A percentile compares a stretch with the other conserved stretches of the same genome.
phyloP scores from a whole-genome alignment of 2,113 vertebrate genomes.

The Microcebus griseorufus region DNA sequence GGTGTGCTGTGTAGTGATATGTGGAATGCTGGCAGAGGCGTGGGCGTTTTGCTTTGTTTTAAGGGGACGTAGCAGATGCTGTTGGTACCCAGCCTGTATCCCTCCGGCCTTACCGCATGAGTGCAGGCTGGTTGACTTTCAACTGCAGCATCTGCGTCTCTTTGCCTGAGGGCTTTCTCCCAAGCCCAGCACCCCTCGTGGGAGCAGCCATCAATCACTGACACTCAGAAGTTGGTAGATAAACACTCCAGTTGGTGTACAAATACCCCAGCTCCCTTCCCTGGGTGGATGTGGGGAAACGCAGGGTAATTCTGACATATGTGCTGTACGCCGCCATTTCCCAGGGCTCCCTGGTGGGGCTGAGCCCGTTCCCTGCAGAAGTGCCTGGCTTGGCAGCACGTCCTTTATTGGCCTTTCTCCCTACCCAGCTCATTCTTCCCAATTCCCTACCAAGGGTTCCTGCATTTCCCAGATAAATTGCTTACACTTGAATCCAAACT shows the following conservation, averaged over 20 bases:
- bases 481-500: background rate
- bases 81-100: background rate
- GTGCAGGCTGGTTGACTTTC: background rate
- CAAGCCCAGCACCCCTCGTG: background rate
- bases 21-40: no score
- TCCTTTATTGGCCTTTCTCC: background rate
- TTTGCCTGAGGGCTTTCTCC: background rate
- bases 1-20: background rate
- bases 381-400: background rate
- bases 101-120: background rate
- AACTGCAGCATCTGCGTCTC: background rate
- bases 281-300: fast-evolving
- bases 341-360: background rate
- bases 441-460: background rate
- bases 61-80: background rate
- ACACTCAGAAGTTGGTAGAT: background rate
- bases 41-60: background rate
- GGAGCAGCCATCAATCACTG: background rate
- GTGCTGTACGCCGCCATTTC: fast-evolving
- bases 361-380: background rate
- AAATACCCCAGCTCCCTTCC: background rate
- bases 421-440: background rate
- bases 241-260: background rate
- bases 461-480: background rate
- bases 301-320: fast-evolving